phyloP scores from a whole-genome alignment of 2,888 invertebrate genomes.

The Automeris io region DNA sequence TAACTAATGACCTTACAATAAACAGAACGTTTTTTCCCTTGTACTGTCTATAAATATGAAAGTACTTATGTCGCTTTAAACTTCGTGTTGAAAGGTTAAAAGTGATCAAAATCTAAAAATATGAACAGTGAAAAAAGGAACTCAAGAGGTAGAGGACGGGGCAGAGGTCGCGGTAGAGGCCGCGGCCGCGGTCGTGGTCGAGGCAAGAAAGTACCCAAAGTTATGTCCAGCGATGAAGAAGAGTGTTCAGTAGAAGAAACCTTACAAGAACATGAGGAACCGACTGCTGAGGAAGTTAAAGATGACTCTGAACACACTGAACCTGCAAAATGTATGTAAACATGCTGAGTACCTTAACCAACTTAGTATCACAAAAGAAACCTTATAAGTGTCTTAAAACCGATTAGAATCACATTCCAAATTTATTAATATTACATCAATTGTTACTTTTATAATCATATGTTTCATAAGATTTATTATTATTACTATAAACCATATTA shows the following conservation, averaged over 20 bases:
- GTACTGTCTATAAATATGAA: too few species aligned
- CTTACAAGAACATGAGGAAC: constrained; percentile 72
- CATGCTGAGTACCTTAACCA: too few species aligned
- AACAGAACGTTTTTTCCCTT: too few species aligned
- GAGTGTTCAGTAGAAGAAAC: constrained; percentile 71
- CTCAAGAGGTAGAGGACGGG: constrained; percentile 83
- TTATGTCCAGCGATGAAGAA: constrained; percentile 79
- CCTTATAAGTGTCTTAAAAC: too few species aligned
- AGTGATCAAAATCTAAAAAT: not conserved
- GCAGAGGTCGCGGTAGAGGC: constrained; percentile 87
- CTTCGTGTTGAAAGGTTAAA: not conserved
- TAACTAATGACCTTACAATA: too few species aligned
- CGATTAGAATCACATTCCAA: too few species aligned
- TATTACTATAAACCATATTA: too few species aligned
- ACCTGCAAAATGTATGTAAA: constrained; percentile 69
- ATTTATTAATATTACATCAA: too few species aligned
- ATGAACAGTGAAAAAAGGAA: constrained; percentile 79
- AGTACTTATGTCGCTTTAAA: too few species aligned
- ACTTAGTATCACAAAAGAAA: too few species aligned
- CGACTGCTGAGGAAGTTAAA: constrained; percentile 53
- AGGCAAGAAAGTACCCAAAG: constrained; percentile 85
- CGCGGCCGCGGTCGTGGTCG: constrained; percentile 83
- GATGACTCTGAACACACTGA: constrained; percentile 65
- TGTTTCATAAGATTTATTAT: too few species aligned
- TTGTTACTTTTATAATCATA: too few species aligned